Percentiles rank a stretch among this genome's conserved stretches.
Conservation (phyloP, 2,888 invertebrate genomes). For the Plebejus anna region DNA sequence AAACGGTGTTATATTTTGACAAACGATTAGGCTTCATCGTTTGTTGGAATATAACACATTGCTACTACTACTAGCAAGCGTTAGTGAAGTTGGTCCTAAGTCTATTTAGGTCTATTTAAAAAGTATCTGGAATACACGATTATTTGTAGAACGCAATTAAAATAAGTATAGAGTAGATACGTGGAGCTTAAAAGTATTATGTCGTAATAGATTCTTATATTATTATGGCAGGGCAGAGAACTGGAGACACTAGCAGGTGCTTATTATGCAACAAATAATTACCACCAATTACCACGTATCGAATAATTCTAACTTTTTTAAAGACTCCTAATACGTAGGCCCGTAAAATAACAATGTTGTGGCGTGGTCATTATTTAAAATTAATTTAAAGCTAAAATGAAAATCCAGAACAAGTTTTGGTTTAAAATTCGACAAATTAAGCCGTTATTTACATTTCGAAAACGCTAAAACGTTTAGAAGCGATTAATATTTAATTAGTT, state of each 20-base stretch:
- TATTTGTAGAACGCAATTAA: not conserved
- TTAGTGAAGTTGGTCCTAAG: not conserved
- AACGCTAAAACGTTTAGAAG: conserved; percentile 41
- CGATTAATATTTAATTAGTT: conserved; percentile 67
- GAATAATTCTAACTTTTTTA: conserved; percentile 1
- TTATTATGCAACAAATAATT: conserved; percentile 4
- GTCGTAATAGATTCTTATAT: conserved; percentile 3
- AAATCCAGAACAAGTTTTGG: not conserved
- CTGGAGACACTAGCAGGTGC: not conserved
- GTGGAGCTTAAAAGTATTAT: not conserved
- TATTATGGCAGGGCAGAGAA: not conserved
- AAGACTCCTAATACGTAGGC: not conserved
- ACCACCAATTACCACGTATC: conserved; percentile 3
- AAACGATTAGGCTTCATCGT: not conserved
- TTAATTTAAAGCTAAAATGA: not conserved
- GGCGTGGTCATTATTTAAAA: not conserved
- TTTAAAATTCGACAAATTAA: conserved; percentile 35
- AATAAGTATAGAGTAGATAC: not conserved
- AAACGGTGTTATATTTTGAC: not conserved
- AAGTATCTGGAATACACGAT: not conserved
- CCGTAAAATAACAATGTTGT: conserved; percentile 1
- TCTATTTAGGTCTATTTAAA: not conserved
- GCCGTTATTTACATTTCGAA: conserved; percentile 15
- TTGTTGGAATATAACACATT: not conserved
- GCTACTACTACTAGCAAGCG: not conserved